Evolutionary conservation across 2,113 vertebrate genomes (phyloP), one percentile per base, ranked within the genome.

Genomic region (Nerophis lumbriciformis): DNA sequence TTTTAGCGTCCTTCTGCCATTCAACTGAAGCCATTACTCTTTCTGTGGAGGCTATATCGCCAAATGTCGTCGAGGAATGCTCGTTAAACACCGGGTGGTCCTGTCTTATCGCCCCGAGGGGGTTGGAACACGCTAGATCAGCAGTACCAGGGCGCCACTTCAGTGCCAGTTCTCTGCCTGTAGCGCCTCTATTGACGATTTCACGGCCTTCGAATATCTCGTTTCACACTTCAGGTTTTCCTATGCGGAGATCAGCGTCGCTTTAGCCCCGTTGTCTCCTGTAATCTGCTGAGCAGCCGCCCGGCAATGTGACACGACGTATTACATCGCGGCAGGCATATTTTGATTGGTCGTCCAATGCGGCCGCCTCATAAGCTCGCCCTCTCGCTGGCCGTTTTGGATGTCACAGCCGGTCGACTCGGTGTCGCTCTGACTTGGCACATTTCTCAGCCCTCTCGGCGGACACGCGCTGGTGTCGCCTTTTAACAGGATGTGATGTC

Each of bases 401-500:
- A n/a, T 19, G 10, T 68, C 58, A 50, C 48, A 65, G 72, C 69
- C 61, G 47, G 1, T 59, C 36, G 3, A 16, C 37, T 72, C 55
- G 36, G 48, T 66, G 65, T 61, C 58, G 51, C 52, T 53, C 63
- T 83, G 56, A 72, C 72, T 61, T 72, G 53, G 54, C 61, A 76
- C 61, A 49, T 79, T 66, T 54, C 28, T 61, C 21, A 36, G 69
- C 70, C 78, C 66, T 72, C 47, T 9, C 21, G 21, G 39, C 54
- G 64, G 48, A 63, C 65, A 66, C 39, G 35, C 35, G 66, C 39
- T 38, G 39, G 71, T 76, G 67, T 61, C 76, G 66, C 68, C 78
- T 78, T 19, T 80, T 78, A 80, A 82, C 78, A 82, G 87, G 87
- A 90, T 76, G 77, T 90, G 84, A 88, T 68, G 71, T 89, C 75